Percentiles rank a stretch among this genome's conserved stretches.
phyloP scores from a whole-genome alignment of 2,888 invertebrate genomes.

The Molanna angustata region DNA sequence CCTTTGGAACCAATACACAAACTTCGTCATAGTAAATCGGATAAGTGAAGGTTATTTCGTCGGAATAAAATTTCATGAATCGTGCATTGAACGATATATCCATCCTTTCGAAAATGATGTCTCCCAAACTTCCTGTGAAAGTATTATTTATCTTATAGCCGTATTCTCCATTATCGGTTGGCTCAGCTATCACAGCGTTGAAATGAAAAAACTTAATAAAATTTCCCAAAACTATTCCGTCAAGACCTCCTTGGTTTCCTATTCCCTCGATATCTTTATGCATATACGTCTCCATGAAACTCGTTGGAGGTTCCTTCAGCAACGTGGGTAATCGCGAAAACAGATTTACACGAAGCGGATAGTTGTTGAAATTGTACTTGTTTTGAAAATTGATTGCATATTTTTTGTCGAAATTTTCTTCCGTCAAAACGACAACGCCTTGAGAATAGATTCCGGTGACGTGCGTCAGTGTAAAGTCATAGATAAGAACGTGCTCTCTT shows the following conservation, averaged over 20 bases:
- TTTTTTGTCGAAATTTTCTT: too few species aligned
- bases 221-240: conserved; percentile 41
- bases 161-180: conserved; percentile 35
- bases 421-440: too few species aligned
- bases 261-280: conserved; percentile 30
- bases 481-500: too few species aligned
- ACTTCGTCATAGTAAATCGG: conserved; percentile 42
- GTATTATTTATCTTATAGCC: conserved; percentile 35
- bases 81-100: conserved; percentile 44
- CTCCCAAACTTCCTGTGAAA: conserved; percentile 40
- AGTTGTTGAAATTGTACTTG: too few species aligned
- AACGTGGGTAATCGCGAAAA: conserved; percentile 39
- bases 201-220: conserved; percentile 41
- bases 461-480: too few species aligned
- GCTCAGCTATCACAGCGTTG: conserved; percentile 34
- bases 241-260: conserved; percentile 39
- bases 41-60: conserved; percentile 41
- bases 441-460: too few species aligned
- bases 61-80: conserved; percentile 41
- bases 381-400: too few species aligned
- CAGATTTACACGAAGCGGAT: too few species aligned
- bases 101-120: conserved; percentile 39
- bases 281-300: conserved; percentile 32
- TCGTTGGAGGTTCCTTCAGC: conserved; percentile 31
- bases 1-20: conserved; percentile 46